phyloP scores from a whole-genome alignment of 2,888 invertebrate genomes.

The Quadriops clusia region DNA sequence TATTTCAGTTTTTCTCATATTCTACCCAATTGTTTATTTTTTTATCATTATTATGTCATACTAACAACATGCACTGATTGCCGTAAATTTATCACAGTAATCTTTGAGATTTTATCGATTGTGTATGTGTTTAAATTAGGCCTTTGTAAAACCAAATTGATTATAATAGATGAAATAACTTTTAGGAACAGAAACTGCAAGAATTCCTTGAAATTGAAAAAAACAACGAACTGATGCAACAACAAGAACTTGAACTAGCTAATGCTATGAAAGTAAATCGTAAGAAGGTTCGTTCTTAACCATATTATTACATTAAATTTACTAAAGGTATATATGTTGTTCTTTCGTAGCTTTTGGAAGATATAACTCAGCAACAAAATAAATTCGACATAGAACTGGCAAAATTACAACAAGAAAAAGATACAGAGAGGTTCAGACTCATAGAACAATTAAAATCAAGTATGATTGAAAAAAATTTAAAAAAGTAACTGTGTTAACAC shows the following conservation, averaged over 20 bases:
- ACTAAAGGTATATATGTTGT: slow-evolving; percentile 2
- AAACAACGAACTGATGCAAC: slow-evolving; percentile 49
- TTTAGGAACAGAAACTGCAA: slow-evolving; percentile 41
- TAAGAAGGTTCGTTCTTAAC: slow-evolving; percentile 37
- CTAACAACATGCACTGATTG: too few relatives aligned
- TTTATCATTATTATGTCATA: too few relatives aligned
- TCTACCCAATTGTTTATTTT: too few relatives aligned
- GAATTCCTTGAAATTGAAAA: slow-evolving; percentile 48
- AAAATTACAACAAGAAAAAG: slow-evolving; percentile 55
- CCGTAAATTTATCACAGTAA: too few relatives aligned
- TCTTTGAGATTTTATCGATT: too few relatives aligned
- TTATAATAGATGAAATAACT: slow-evolving; percentile 14
- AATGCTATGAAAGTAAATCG: slow-evolving; percentile 49
- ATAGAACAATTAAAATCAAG: slow-evolving; percentile 48
- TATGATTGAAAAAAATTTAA: slow-evolving; percentile 18
- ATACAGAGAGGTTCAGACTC: slow-evolving; percentile 47
- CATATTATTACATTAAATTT: slow-evolving; percentile 1
- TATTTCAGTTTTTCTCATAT: too few relatives aligned
- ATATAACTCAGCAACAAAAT: slow-evolving; percentile 50
- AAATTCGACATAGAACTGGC: slow-evolving; percentile 54
- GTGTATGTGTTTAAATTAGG: slow-evolving; percentile 1
- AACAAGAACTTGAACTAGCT: slow-evolving; percentile 54
- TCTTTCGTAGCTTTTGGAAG: slow-evolving; percentile 37
- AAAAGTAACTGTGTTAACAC: neutral
- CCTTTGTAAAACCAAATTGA: neutral